Evolutionary conservation across 1,140 invertebrate species (phyloP).

Genomic region (Cardiocondyla obscurior): DNA sequence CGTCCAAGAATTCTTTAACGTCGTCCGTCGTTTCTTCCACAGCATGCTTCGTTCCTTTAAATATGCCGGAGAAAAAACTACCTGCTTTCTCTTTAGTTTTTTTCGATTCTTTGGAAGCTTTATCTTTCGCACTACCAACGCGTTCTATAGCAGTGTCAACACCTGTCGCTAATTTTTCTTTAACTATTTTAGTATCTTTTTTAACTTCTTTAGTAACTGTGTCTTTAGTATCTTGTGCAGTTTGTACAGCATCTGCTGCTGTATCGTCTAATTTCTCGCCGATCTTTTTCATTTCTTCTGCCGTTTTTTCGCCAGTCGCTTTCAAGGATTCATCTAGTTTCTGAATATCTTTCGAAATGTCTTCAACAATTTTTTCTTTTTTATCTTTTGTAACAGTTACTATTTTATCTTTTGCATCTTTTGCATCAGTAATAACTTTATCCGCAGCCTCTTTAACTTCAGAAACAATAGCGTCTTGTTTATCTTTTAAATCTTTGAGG

Average conservation of each 20-base stretch:
- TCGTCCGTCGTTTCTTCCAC: constrained; percentile 67
- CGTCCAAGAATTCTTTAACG: constrained; percentile 68
- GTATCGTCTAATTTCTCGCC: constrained; percentile 2
- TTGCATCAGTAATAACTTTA: constrained; percentile 44
- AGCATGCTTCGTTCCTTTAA: constrained; percentile 71
- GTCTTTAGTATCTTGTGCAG: constrained; percentile 46
- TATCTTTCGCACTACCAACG: constrained; percentile 15
- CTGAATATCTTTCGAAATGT: background rate
- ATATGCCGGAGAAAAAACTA: constrained; percentile 69
- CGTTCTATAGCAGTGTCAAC: constrained; percentile 1
- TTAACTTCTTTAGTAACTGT: constrained; percentile 43
- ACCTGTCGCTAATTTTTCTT: constrained; percentile 8
- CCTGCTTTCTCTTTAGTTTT: constrained; percentile 74
- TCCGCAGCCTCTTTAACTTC: background rate
- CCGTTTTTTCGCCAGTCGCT: constrained; percentile 19
- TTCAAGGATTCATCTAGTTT: constrained; percentile 18
- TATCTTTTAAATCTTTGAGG: constrained; percentile 33
- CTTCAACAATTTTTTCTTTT: constrained; percentile 36
- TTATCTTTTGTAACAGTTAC: constrained; percentile 1
- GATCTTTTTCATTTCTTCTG: constrained; percentile 56
- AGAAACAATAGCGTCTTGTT: constrained; percentile 2
- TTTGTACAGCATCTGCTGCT: constrained; percentile 54
- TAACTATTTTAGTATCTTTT: constrained; percentile 8
- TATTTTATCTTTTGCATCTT: constrained; percentile 55
- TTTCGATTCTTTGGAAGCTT: constrained; percentile 68